Base-by-base conservation (phyloP, 2,113 vertebrate species). In the Malurus cyaneus region DNA sequence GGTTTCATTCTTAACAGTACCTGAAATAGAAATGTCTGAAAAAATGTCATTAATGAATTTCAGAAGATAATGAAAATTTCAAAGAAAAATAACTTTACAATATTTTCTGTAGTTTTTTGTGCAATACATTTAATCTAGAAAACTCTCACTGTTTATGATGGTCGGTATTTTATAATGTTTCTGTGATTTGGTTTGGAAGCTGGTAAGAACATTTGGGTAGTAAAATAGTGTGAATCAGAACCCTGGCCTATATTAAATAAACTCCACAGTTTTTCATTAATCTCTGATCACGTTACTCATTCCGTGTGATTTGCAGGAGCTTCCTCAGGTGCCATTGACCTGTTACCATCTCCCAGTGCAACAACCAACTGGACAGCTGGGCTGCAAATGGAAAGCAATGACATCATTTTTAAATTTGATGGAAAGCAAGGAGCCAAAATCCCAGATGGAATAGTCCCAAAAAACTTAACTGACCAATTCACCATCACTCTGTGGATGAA, bases 401-500 rank as follows among this genome's bases (percentile, higher is more conserved):
- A 99, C 73, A 98, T 99, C 88, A 99, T 99, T 96, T 99, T 99
- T 97, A 98, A 98, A 92, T 99, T 99, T 87, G 99, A 99, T 32
- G 99, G 99, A 85, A 98, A 97, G 39, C 99, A 99, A 94, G 99
- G 99, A 15, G 99, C 99, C 34, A 99, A 99, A 97, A 98, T 99
- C 71, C 99, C 99, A 0, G 99, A 99, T 66, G 98, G 98, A 95
- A 98, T 99, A 93, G 98, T 99, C 46, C 98, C 99, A 0, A 99
- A 99, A 98, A 99, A 99, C 95, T 98, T 99, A 94, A 99, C 99
- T 3, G 99, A 99, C 94, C 99, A 99, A 89, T 99, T 99, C 97
- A 99, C 99, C 71, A 99, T 99, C 91, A 98, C 98, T 29, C 98
- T 99, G 70, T 99, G 99, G 99, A 99, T 99, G 99, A 99, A 98